Conservation (phyloP, 2,113 vertebrate genomes). For the Ginglymostoma cirratum region DNA sequence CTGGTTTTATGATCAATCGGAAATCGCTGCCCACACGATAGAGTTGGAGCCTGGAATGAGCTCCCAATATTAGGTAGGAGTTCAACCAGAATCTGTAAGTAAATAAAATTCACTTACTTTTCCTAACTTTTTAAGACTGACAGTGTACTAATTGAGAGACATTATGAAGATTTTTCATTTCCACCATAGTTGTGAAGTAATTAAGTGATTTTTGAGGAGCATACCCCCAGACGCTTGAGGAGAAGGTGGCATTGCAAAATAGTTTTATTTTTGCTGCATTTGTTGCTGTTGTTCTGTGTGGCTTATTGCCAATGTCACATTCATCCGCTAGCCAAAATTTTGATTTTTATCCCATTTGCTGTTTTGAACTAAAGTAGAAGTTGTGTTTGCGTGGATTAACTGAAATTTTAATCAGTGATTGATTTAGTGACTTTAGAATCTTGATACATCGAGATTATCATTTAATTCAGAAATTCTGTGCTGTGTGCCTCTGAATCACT, state of each 20-base stretch:
- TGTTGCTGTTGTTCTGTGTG: neutral
- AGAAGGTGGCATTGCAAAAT: neutral
- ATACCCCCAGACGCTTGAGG: neutral
- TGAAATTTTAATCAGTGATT: neutral
- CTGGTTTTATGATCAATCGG: neutral
- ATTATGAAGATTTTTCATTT: neutral
- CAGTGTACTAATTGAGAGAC: neutral
- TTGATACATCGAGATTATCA: neutral
- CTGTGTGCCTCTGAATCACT: neutral
- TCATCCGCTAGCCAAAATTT: neutral
- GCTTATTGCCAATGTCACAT: neutral
- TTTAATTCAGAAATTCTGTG: neutral
- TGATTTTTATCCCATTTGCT: neutral
- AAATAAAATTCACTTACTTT: neutral
- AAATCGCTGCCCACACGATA: neutral
- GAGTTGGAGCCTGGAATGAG: neutral
- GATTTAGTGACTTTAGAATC: neutral
- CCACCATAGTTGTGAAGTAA: neutral
- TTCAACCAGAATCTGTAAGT: neutral
- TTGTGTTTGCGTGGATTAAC: neutral
- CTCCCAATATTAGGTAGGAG: neutral
- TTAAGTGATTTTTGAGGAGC: neutral
- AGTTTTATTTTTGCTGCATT: neutral
- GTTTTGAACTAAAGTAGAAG: neutral
- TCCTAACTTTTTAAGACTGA: neutral